Conservation (phyloP, 1,140 invertebrate genomes). For the Scaptomyza montana region DNA sequence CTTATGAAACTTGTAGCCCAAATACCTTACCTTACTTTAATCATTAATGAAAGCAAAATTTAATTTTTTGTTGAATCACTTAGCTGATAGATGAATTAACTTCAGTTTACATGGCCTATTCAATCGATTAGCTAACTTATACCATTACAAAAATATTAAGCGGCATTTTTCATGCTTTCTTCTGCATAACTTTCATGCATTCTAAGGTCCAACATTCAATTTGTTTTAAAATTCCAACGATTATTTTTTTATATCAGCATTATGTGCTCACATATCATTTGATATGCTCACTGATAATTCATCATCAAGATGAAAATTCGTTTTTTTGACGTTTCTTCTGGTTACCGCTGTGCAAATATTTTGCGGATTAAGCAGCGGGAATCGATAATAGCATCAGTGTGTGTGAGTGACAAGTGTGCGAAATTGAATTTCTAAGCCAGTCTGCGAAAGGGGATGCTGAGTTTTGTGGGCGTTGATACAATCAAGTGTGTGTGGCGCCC, state of each 20-base stretch:
- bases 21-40: neutral
- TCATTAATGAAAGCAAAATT: slow-evolving; percentile 3
- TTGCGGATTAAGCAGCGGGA: slow-evolving; percentile 45
- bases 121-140: slow-evolving; percentile 1
- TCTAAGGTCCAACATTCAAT: neutral
- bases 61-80: neutral
- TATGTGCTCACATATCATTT: slow-evolving; percentile 25
- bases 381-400: slow-evolving; percentile 68
- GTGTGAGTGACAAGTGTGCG: slow-evolving; percentile 72
- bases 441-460: slow-evolving; percentile 19
- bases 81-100: slow-evolving; percentile 3
- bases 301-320: slow-evolving; percentile 50
- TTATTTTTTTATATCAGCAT: slow-evolving; percentile 4
- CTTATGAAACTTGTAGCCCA: neutral
- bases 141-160: slow-evolving; percentile 7
- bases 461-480: slow-evolving; percentile 25
- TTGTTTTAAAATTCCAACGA: slow-evolving; percentile 1
- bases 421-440: slow-evolving; percentile 65
- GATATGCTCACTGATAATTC: slow-evolving; percentile 37
- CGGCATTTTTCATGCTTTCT: slow-evolving; percentile 28
- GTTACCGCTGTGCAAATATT: slow-evolving; percentile 45
- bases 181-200: neutral
- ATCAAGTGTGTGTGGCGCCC: slow-evolving; percentile 21
- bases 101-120: slow-evolving; percentile 17
- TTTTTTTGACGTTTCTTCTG: slow-evolving; percentile 14